Percentiles rank a stretch among this genome's conserved stretches.
Conservation (phyloP, 2,797 vertebrate species). For the Nyctibius grandis region DNA sequence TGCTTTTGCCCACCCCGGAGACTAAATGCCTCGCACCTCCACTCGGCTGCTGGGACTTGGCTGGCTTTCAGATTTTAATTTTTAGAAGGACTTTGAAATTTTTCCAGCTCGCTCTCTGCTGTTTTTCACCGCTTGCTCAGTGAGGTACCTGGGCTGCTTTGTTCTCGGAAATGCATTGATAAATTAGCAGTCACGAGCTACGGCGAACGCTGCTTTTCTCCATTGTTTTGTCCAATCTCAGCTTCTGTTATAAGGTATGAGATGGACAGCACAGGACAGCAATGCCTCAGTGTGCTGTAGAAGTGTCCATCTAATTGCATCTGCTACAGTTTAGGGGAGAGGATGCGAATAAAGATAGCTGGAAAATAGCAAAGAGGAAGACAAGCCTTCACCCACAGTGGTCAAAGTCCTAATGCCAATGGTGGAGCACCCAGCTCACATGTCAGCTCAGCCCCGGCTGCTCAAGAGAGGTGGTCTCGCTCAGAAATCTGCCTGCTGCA, state of each 20-base stretch:
- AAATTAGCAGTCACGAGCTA: background rate
- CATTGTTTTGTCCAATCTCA: background rate
- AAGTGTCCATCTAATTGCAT: background rate
- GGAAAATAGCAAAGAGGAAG: background rate
- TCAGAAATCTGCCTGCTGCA: background rate
- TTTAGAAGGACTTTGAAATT: slow-evolving; percentile 64
- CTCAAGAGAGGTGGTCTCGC: background rate
- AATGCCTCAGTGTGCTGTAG: background rate
- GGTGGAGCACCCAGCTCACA: background rate
- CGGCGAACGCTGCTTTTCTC: fast-evolving
- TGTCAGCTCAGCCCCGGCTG: background rate
- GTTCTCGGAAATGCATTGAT: background rate
- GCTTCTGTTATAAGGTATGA: background rate
- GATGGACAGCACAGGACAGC: background rate
- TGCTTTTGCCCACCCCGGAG: slow-evolving; percentile 65
- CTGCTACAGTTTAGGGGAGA: background rate
- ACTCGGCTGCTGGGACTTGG: slow-evolving; percentile 58
- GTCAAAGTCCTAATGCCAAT: background rate
- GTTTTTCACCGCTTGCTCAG: background rate
- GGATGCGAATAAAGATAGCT: background rate
- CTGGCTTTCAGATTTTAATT: slow-evolving; percentile 56
- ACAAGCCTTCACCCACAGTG: background rate
- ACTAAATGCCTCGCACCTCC: slow-evolving; percentile 63
- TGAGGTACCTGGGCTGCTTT: slow-evolving; percentile 54
- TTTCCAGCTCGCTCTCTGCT: slow-evolving; percentile 48